Conservation (phyloP, 2,113 vertebrate species). For the Helogale parvula region DNA sequence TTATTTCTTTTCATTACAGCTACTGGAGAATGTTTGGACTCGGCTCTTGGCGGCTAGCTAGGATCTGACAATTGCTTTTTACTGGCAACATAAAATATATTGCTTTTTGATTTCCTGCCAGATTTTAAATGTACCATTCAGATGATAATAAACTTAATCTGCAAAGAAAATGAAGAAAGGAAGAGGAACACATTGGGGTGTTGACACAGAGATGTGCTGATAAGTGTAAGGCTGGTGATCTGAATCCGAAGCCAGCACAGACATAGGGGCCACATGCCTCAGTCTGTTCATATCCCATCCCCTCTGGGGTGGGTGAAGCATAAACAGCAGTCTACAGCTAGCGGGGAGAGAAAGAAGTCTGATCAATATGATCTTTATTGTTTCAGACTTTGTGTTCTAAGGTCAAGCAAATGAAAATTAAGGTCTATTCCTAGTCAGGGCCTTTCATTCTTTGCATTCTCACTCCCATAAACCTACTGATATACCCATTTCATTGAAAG, state of each 20-base stretch:
- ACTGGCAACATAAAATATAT: conserved; percentile 48
- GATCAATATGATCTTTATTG: neutral
- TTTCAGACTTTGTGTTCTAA: neutral
- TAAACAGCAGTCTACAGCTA: too few species aligned
- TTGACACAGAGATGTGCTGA: neutral
- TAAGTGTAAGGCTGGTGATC: neutral
- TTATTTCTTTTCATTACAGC: conserved; percentile 65
- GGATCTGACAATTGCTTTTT: conserved; percentile 36
- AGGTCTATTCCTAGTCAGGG: neutral
- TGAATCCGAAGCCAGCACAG: neutral
- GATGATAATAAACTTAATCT: conserved; percentile 11
- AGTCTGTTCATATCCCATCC: neutral
- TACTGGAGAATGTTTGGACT: conserved; percentile 15
- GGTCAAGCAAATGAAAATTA: neutral
- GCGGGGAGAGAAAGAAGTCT: neutral
- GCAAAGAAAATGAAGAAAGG: neutral
- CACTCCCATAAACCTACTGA: neutral
- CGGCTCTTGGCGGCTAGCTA: neutral
- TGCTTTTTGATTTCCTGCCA: conserved; percentile 56
- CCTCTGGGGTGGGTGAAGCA: rapidly evolving
- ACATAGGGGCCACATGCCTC: rapidly evolving
- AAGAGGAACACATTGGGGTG: neutral
- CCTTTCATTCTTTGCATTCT: neutral
- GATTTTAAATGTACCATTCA: conserved; percentile 40
- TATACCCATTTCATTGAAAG: neutral